Evolutionary conservation across 2,888 invertebrate genomes (phyloP), one percentile per base, ranked within the genome.

Genomic region (Antheraea assamensis): DNA sequence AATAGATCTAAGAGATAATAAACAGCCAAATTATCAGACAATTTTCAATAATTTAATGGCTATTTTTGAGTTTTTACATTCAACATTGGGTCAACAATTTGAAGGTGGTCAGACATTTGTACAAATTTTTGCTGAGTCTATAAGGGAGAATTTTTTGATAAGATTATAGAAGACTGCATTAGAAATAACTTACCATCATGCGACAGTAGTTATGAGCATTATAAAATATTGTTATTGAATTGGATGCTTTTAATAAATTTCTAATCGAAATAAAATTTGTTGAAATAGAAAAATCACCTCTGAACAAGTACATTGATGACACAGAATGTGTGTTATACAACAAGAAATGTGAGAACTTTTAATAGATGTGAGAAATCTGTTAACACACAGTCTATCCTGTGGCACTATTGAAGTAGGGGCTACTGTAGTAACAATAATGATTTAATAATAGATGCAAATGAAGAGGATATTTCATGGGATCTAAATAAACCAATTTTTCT

Each of bases 181-280:
- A 86, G 89, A 72, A 90, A 85, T 75, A 91, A 93, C 73, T 78
- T 95, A 47, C 94, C 95, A 0, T 89, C 91, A 0, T 93, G 94
- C 76, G 88, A 93, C 61, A 88, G 90, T 72, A 92, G 88, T 68
- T 92, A 92, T 47, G 79, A 92, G 71, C 85, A 88, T 31, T 95
- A 95, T 77, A 90, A 92, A 90, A 88, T 35, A 89, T 94, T 73
- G 93, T 92, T 15, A 74, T 89, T 0, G 95, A 95, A 74, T 78
- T 95, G 66, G 93, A 94, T 76, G 85, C 86, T 0, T 95, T 95
- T 76, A 94, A 94, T 77, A 93, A 92, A 73, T 94, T 94, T 77
- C 78, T 95, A 8, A 88, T 94, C 66, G 94, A 95, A 24, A 78
- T 94, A n/a, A 92, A 93, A 78, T 95, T 95, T 82, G 89, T 93